phyloP scores from a whole-genome alignment of 2,888 invertebrate genomes.

The Julus scanicus region DNA sequence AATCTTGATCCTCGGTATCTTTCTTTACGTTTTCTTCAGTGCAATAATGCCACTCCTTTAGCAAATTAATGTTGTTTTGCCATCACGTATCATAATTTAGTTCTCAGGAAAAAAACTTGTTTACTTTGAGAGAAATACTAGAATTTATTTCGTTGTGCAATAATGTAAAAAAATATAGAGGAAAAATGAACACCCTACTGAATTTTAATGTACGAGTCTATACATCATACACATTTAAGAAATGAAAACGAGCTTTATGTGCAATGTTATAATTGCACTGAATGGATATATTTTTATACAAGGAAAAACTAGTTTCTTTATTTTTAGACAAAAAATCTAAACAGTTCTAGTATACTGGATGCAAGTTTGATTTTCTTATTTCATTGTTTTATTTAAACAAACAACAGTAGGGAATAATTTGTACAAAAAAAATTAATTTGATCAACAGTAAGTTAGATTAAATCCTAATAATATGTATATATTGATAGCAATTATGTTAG shows the following conservation, averaged over 20 bases:
- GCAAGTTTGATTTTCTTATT: background rate
- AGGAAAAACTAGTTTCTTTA: background rate
- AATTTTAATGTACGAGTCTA: background rate
- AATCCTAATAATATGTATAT: background rate
- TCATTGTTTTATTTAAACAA: background rate
- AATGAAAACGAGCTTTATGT: background rate
- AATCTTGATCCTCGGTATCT: slow-evolving; percentile 60
- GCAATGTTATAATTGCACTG: slow-evolving; percentile 30
- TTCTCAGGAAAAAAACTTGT: background rate
- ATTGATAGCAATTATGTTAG: background rate
- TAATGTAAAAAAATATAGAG: background rate
- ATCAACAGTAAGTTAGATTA: background rate
- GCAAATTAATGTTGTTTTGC: background rate
- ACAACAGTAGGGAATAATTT: background rate
- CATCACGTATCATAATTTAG: background rate
- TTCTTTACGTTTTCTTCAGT: slow-evolving; percentile 59
- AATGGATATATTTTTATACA: slow-evolving; percentile 41
- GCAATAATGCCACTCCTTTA: slow-evolving; percentile 52
- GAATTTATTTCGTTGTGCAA: background rate
- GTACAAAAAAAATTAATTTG: slow-evolving; percentile 44
- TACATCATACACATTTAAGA: background rate
- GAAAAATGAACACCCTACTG: background rate
- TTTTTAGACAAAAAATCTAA: background rate
- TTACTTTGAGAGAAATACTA: background rate
- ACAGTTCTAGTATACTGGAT: background rate